phyloP scores from a whole-genome alignment of 1,140 invertebrate species.

The Aradophagus sp. region DNA sequence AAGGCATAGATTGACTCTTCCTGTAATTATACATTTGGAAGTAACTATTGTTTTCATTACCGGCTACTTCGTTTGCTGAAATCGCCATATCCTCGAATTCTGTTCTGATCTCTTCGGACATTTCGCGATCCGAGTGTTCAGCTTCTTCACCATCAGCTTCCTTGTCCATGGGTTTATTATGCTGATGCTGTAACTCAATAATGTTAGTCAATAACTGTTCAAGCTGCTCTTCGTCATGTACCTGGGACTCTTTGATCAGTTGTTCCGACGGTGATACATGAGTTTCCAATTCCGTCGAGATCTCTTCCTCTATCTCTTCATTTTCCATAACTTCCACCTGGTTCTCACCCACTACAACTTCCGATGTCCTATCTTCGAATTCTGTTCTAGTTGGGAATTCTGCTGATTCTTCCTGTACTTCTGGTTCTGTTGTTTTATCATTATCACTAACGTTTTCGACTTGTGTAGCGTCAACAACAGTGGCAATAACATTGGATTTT shows the following conservation, averaged over 20 bases:
- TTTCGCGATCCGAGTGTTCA: constrained; percentile 20
- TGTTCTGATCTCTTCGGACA: constrained; percentile 16
- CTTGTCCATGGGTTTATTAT: constrained; percentile 19
- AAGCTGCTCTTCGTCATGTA: constrained; percentile 66
- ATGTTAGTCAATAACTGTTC: constrained; percentile 66
- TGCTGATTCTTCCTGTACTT: not conserved
- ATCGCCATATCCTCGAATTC: constrained; percentile 34
- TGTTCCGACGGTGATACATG: constrained; percentile 19
- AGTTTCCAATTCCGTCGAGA: constrained; percentile 5
- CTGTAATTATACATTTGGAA: constrained; percentile 62
- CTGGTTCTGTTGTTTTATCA: too few species aligned
- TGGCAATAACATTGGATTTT: too few species aligned
- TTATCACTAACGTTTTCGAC: too few species aligned
- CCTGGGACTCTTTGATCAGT: constrained; percentile 29
- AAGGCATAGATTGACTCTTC: constrained; percentile 66
- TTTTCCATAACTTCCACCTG: constrained; percentile 1
- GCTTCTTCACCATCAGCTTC: constrained; percentile 7
- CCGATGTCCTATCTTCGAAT: too few species aligned
- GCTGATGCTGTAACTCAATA: constrained; percentile 62
- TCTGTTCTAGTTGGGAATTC: too few species aligned
- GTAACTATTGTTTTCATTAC: constrained; percentile 4
- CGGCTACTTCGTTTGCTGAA: not conserved
- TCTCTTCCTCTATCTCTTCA: constrained; percentile 4
- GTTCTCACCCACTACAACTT: not conserved
- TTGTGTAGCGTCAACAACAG: too few species aligned